A percentile compares a stretch with the other conserved stretches of the same genome.
Evolutionary conservation across 1,140 invertebrate species (phyloP).

Genomic region (Telenomus remus): DNA sequence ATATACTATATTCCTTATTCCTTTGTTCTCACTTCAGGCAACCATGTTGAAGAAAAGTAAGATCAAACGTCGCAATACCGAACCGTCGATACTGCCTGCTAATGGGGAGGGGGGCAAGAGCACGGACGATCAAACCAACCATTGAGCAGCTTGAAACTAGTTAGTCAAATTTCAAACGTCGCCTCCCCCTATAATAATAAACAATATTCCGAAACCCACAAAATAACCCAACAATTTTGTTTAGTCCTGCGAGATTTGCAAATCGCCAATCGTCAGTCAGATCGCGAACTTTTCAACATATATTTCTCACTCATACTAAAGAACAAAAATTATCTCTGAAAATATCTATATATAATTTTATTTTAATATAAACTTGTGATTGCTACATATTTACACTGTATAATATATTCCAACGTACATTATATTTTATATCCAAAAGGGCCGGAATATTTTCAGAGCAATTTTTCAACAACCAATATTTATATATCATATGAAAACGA

Average conservation of each 20-base stretch:
- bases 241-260: conserved; percentile 69
- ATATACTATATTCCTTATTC: conserved; percentile 71
- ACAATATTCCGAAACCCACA: conserved; percentile 63
- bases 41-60: conserved; percentile 97
- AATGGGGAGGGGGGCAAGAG: conserved; percentile 80
- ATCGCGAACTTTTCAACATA: conserved; percentile 55
- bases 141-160: conserved; percentile 63
- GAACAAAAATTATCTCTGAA: conserved; percentile 48
- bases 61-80: conserved; percentile 93
- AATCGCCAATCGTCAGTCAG: conserved; percentile 54
- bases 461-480: conserved; percentile 13
- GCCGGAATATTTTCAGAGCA: no score
- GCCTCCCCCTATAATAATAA: conserved; percentile 49
- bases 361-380: conserved; percentile 8
- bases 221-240: no score
- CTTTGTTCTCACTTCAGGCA: conserved; percentile 79
- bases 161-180: conserved; percentile 51
- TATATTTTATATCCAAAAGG: conserved; percentile 29
- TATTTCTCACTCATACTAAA: conserved; percentile 38
- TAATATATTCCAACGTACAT: not conserved
- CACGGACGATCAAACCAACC: conserved; percentile 76
- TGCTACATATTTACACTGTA: not conserved
- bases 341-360: conserved; percentile 3
- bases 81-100: conserved; percentile 85
- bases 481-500: conserved; percentile 35